Evolutionary conservation across 2,113 vertebrate species (phyloP).

Genomic region (Nerophis lumbriciformis): DNA sequence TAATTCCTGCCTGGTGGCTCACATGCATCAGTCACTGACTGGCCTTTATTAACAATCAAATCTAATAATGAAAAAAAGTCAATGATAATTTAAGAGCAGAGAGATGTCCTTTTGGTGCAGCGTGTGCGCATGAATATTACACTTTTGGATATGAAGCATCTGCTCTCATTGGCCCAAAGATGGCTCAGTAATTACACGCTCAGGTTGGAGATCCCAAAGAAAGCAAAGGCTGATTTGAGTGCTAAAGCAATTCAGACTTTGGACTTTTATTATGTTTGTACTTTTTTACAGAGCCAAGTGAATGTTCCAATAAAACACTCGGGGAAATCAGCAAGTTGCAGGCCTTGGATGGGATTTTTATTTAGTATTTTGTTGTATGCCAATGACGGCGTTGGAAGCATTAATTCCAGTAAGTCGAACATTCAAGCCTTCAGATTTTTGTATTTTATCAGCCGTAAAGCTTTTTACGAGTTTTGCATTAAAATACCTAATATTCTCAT

Average conservation of each 20-base stretch:
- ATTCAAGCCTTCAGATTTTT: too few relatives aligned
- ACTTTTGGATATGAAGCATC: background rate
- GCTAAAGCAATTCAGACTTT: constrained; percentile 1
- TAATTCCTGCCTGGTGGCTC: constrained; percentile 7
- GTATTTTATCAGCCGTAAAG: too few relatives aligned
- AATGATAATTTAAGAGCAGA: background rate
- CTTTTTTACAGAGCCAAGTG: background rate
- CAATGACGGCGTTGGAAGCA: too few relatives aligned
- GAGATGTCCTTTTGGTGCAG: background rate
- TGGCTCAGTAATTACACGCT: background rate
- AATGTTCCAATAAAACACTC: background rate
- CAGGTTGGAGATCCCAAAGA: background rate
- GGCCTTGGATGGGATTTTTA: too few relatives aligned
- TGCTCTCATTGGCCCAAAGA: background rate
- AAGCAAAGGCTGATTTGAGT: background rate
- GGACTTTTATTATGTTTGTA: background rate
- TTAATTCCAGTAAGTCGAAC: too few relatives aligned
- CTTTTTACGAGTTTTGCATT: too few relatives aligned
- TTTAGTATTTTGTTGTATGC: too few relatives aligned
- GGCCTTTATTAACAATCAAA: background rate
- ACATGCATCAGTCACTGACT: background rate
- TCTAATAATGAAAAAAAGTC: background rate
- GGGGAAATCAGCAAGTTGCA: background rate
- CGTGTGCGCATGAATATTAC: background rate
- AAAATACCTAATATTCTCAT: too few relatives aligned